Evolutionary conservation across 2,113 vertebrate genomes (phyloP).

Genomic region (Myiozetetes cayanensis): DNA sequence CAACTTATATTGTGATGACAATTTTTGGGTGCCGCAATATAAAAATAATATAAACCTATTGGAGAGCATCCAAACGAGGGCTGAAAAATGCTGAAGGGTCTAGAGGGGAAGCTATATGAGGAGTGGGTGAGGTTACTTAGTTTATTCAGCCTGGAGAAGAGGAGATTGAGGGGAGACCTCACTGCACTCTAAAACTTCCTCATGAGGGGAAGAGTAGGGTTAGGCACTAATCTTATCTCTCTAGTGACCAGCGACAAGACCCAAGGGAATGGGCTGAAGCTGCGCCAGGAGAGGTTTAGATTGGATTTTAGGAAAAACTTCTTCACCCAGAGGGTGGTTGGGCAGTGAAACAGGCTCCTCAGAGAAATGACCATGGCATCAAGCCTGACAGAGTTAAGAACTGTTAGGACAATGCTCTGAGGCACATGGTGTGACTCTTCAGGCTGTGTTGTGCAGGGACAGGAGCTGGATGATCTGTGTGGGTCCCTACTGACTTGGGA

Average conservation of each 20-base stretch:
- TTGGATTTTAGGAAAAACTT: neutral
- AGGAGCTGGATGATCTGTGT: neutral
- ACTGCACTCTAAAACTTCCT: neutral
- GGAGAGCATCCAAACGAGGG: neutral
- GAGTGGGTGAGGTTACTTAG: neutral
- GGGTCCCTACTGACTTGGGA: neutral
- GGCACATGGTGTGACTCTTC: neutral
- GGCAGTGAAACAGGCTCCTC: neutral
- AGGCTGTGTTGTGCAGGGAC: neutral
- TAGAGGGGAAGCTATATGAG: rapidly evolving
- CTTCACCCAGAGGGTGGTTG: neutral
- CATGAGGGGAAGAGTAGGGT: rapidly evolving
- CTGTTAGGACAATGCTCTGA: rapidly evolving
- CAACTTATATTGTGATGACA: neutral
- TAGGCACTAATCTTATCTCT: neutral
- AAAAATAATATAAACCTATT: neutral
- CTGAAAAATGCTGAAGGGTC: neutral
- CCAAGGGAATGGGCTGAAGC: neutral
- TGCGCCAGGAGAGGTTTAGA: neutral
- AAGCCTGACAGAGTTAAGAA: neutral
- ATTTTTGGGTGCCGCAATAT: neutral
- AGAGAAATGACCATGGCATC: neutral
- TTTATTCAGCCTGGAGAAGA: neutral
- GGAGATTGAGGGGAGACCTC: neutral
- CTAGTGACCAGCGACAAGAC: neutral